phyloP scores from a whole-genome alignment of 2,797 vertebrate species.

The Lycodopsis pacificus region DNA sequence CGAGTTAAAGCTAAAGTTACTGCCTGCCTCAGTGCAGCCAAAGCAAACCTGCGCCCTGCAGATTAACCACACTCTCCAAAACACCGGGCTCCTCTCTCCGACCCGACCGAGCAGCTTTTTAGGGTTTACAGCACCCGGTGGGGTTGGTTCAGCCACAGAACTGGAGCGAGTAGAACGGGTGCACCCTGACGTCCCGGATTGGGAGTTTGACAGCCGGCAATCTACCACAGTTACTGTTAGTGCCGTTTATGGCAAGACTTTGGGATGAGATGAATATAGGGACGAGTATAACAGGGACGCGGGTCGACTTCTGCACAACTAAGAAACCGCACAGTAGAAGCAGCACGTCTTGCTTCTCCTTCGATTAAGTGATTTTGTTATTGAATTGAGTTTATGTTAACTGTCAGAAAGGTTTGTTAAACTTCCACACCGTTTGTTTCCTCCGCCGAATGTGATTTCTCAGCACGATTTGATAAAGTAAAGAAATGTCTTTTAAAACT shows the following conservation, averaged over 20 bases:
- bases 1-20: conserved; percentile 69
- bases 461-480: conserved; percentile 8
- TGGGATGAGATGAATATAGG: neutral
- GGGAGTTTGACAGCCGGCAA: conserved; percentile 21
- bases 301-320: neutral
- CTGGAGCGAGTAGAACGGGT: conserved; percentile 1
- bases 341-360: neutral
- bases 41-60: conserved; percentile 58
- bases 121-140: conserved; percentile 32
- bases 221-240: conserved; percentile 36
- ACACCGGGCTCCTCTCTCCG: conserved; percentile 40
- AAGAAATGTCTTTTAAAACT: no score
- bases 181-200: conserved; percentile 18
- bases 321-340: neutral
- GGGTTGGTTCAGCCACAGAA: conserved; percentile 38
- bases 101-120: conserved; percentile 22
- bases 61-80: conserved; percentile 54
- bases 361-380: conserved; percentile 10
- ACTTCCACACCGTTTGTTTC: neutral
- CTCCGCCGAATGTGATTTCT: neutral
- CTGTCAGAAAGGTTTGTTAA: neutral
- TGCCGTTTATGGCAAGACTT: conserved; percentile 29
- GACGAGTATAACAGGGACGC: neutral
- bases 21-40: conserved; percentile 43
- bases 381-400: neutral